These are phyloP conservation scores for Trichomalopsis sarcophagae DNA, from an alignment of 1,140 invertebrate genomes.

Conservation along the genomic window DNA sequence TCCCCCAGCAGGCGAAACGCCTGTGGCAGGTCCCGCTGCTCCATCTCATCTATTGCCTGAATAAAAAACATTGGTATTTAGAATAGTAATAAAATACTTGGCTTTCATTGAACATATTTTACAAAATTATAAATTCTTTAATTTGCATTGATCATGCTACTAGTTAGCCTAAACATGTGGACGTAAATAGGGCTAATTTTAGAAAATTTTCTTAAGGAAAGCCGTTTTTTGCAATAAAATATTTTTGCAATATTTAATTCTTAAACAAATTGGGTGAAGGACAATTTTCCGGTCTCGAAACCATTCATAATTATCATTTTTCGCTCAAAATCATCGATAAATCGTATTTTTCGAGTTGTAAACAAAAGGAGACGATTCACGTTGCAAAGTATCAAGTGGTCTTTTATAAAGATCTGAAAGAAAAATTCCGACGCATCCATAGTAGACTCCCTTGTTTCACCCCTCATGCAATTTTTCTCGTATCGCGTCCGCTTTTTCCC, in stretches of 20 bases:
- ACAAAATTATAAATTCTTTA: not conserved
- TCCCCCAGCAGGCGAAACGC: conserved; percentile 84
- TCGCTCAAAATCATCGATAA: not conserved
- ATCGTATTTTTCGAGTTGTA: conserved; percentile 5
- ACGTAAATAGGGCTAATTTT: not conserved
- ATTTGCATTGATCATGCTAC: not conserved
- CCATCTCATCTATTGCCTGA: conserved; percentile 78
- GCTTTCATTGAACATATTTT: not conserved
- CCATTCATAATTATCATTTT: not conserved
- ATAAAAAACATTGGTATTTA: conserved; percentile 52
- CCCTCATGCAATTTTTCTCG: conserved; percentile 18
- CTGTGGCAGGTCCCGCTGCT: conserved; percentile 83
- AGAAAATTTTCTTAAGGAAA: not conserved
- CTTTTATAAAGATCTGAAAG: conserved; percentile 18
- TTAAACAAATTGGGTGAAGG: not conserved
- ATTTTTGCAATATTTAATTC: not conserved
- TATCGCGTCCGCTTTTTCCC: conserved; percentile 8
- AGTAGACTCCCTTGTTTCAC: conserved; percentile 34
- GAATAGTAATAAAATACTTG: not conserved
- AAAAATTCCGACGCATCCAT: conserved; percentile 44
- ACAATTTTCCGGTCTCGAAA: not conserved
- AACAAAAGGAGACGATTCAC: conserved; percentile 14
- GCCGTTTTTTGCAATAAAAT: not conserved
- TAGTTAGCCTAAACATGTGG: not conserved
- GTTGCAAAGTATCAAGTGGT: not conserved